Conservation (phyloP, 2,888 invertebrate genomes). For the Formica aserva region DNA sequence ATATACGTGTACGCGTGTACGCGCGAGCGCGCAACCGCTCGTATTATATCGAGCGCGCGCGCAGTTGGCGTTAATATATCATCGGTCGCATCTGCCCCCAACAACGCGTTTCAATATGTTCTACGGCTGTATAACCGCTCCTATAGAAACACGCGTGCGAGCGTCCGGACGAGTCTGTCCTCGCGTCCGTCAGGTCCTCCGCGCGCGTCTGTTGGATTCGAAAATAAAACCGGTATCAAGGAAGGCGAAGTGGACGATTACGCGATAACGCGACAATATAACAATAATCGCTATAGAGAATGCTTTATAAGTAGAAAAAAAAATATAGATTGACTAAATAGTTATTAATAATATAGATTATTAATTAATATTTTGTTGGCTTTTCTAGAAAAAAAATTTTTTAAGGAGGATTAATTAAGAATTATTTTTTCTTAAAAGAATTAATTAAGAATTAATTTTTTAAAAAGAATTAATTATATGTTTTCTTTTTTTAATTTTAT, state of each 20-base stretch:
- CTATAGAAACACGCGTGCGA: conserved; percentile 80
- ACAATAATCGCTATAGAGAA: background rate
- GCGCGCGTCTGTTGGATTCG: conserved; percentile 20
- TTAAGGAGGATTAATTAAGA: no score
- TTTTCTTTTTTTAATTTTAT: background rate
- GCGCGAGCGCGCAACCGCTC: conserved; percentile 54
- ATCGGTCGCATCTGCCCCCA: conserved; percentile 85
- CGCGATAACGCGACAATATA: conserved; percentile 9
- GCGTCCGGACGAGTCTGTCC: conserved; percentile 25
- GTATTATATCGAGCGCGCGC: conserved; percentile 82
- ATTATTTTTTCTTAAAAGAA: no score
- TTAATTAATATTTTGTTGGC: background rate
- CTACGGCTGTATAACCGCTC: conserved; percentile 78
- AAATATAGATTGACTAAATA: background rate
- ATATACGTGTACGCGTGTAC: no score
- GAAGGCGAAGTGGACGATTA: background rate
- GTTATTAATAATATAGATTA: background rate
- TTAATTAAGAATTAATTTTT: no score
- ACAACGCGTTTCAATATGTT: conserved; percentile 85
- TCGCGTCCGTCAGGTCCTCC: background rate
- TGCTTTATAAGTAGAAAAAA: background rate
- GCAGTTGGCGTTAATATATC: conserved; percentile 86
- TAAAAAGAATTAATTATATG: background rate
- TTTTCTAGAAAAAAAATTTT: background rate
- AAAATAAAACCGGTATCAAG: conserved; percentile 11